Evolutionary conservation across 2,797 vertebrate species (phyloP).

Genomic region (Phataginus tetradactyla): DNA sequence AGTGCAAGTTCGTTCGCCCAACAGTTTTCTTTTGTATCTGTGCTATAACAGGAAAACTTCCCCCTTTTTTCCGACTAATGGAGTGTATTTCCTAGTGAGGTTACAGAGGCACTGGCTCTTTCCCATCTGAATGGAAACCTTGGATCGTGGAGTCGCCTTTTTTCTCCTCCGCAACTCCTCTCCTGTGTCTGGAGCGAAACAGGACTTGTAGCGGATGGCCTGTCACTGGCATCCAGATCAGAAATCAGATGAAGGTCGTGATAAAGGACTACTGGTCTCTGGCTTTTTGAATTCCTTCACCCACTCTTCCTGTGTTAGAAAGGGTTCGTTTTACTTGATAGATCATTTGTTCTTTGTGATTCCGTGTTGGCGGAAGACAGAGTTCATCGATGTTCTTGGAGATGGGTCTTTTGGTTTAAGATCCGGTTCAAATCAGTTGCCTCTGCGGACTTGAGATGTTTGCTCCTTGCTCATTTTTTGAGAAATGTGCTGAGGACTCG

Average conservation of each 20-base stretch:
- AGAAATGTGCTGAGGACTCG: neutral
- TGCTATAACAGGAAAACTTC: neutral
- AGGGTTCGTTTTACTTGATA: neutral
- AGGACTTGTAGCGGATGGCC: neutral
- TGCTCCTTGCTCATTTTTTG: neutral
- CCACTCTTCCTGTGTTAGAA: neutral
- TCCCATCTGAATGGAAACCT: neutral
- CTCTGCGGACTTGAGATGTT: neutral
- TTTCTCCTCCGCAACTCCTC: neutral
- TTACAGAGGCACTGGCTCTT: neutral
- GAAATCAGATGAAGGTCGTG: neutral
- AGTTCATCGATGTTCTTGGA: neutral
- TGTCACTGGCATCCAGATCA: neutral
- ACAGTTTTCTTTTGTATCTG: constrained; percentile 48
- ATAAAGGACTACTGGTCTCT: neutral
- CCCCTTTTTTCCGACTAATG: neutral
- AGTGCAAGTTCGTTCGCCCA: neutral
- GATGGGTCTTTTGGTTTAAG: neutral
- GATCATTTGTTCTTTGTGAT: neutral
- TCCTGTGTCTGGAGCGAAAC: neutral
- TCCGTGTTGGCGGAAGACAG: neutral
- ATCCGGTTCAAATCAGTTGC: neutral
- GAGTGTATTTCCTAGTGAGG: neutral
- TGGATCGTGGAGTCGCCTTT: neutral
- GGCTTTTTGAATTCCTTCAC: neutral